Percentiles rank a stretch among this genome's conserved stretches.
Evolutionary conservation across 2,797 vertebrate species (phyloP).

Genomic region (Microhierax caerulescens): DNA sequence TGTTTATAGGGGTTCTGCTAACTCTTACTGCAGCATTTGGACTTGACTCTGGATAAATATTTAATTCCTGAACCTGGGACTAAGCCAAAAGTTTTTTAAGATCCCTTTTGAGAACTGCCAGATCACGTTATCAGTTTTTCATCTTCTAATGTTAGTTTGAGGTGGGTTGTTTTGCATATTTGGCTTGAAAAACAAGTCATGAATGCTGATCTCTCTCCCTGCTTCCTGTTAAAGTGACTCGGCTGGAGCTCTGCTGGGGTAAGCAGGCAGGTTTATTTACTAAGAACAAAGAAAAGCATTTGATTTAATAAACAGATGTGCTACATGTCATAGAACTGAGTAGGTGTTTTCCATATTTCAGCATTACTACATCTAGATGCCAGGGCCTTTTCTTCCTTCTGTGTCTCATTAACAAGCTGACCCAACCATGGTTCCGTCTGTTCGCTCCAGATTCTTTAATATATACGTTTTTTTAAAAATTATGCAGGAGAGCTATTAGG

Average conservation of each 20-base stretch:
- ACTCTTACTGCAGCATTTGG: constrained; percentile 3
- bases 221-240: constrained; percentile 26
- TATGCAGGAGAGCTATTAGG: not conserved
- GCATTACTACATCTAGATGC: not conserved
- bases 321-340: not conserved
- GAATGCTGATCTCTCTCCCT: constrained; percentile 15
- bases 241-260: not conserved
- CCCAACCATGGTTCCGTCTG: not conserved
- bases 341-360: constrained; percentile 7
- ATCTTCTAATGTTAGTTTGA: constrained; percentile 38
- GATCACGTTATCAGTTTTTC: constrained; percentile 54
- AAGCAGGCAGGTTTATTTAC: not conserved
- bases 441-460: not conserved
- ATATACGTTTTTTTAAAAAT: not conserved
- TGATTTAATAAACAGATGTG: constrained; percentile 44
- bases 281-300: constrained; percentile 45
- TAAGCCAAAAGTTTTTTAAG: constrained; percentile 35
- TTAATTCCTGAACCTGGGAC: constrained; percentile 25
- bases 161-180: constrained; percentile 50
- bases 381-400: not conserved
- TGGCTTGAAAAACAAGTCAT: not conserved
- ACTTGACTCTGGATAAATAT: constrained; percentile 25
- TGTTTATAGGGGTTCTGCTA: not conserved
- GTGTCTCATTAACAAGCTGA: not conserved
- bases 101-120: constrained; percentile 48